Base-by-base conservation (phyloP, 1,140 invertebrate genomes). In the Zaprionus capensis region DNA sequence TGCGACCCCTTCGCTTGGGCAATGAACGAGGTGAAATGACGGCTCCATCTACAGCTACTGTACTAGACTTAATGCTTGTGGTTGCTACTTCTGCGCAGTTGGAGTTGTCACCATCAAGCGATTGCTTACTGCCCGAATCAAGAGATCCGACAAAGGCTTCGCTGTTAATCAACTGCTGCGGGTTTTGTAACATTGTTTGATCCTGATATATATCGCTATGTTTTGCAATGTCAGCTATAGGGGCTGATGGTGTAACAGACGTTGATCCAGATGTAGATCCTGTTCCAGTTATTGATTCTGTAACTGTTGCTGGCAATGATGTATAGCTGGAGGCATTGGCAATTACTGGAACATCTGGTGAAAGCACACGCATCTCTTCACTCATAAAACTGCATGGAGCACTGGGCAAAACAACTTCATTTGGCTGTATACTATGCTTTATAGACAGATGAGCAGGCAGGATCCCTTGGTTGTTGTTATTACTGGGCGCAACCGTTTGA, bases 1-100 rank as follows among this genome's bases (percentile, higher is more conserved):
- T 88, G 0, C 84, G 78, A 4, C 84, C 84, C 20, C 84, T 90
- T 57, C 80, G 64, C 24, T 88, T 88, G 14, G 78, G 84, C 11
- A 46, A 55, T 20, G 69, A 56, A 6, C 7, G 26, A 31, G 58
- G n/a, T 4, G 26, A 51, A 12, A 26, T 26, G 2, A 3, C 24
- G 20, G 20, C 12, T 4, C 5, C 53, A 44, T 24, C 15, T 17
- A 6, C 36, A 28, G 53, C 5, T 9, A 11, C 26, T 24, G 41
- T 26, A n/a, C 6, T 49, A 12, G 17, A 22, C 20, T 59, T 17
- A 56, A n/a, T 11, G 17, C 20, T 24, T 51, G 20, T 11, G 22
- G 46, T 24, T 51, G 20, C 9, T 14, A 12, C 31, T 5, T 12
- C 24, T 26, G 24, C 51, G 53, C 56, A 55, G 31, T 41, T 66